Conservation (phyloP, 2,113 vertebrate genomes). For the Pampusana beccarii region DNA sequence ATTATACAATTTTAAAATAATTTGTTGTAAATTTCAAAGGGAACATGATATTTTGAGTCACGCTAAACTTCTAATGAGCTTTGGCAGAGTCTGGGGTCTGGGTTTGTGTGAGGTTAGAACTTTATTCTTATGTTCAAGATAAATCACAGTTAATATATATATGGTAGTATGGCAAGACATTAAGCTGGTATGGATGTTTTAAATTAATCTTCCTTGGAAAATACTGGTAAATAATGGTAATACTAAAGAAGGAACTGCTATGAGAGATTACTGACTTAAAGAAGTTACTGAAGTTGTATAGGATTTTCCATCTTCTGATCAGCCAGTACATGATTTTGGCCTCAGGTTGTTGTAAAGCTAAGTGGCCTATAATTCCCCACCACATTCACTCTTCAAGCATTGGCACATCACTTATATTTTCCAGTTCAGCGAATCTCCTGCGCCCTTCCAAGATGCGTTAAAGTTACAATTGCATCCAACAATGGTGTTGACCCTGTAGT, state of each 20-base stretch:
- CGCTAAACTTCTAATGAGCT: background rate
- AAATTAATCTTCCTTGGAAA: slow-evolving; percentile 39
- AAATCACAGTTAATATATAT: background rate
- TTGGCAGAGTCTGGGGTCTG: background rate
- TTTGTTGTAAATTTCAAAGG: background rate
- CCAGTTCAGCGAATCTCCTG: background rate
- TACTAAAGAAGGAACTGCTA: background rate
- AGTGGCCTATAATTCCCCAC: background rate
- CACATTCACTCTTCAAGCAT: background rate
- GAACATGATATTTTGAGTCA: background rate
- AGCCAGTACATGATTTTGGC: background rate
- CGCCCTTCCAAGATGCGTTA: slow-evolving; percentile 21
- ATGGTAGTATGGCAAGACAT: background rate
- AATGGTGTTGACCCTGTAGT: background rate
- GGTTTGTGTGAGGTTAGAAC: background rate
- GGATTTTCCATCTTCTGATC: slow-evolving; percentile 45
- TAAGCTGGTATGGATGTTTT: slow-evolving; percentile 9
- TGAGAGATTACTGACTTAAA: background rate
- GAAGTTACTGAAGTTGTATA: background rate
- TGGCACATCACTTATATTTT: background rate
- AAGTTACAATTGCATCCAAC: background rate
- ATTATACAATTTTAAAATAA: background rate
- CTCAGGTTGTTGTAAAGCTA: background rate
- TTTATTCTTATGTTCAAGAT: background rate
- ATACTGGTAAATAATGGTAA: slow-evolving; percentile 15